Conservation (phyloP, 2,113 vertebrate species). For the Dendropsophus ebraccatus region DNA sequence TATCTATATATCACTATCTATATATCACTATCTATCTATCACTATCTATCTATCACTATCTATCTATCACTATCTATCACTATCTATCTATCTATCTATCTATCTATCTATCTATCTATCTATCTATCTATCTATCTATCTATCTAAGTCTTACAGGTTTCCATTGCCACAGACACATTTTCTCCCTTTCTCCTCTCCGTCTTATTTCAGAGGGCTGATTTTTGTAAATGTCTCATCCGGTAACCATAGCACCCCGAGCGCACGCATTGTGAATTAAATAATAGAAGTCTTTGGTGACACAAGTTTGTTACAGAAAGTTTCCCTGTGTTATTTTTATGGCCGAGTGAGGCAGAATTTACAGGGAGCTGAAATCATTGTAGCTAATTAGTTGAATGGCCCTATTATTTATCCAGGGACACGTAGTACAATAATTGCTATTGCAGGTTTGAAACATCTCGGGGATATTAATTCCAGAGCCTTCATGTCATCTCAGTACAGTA, state of each 20-base stretch:
- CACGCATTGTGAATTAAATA: slow-evolving; percentile 66
- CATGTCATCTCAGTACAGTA: slow-evolving; percentile 87
- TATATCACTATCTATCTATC: too few relatives aligned
- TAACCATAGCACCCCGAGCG: slow-evolving; percentile 45
- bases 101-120: too few relatives aligned
- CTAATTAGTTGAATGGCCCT: slow-evolving; percentile 87
- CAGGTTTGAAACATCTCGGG: slow-evolving; percentile 84
- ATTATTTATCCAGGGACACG: slow-evolving; percentile 87
- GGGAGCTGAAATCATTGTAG: slow-evolving; percentile 82
- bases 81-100: too few relatives aligned
- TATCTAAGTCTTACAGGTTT: too few relatives aligned
- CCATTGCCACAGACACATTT: too few relatives aligned
- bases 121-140: too few relatives aligned
- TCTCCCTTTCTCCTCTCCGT: neutral
- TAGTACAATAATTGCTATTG: slow-evolving; percentile 88
- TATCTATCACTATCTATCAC: too few relatives aligned
- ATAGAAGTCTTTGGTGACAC: slow-evolving; percentile 66
- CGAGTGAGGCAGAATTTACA: slow-evolving; percentile 79
- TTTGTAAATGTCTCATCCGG: slow-evolving; percentile 20
- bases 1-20: too few relatives aligned
- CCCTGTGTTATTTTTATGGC: slow-evolving; percentile 77
- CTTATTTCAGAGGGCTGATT: neutral
- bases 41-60: too few relatives aligned
- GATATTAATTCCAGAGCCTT: slow-evolving; percentile 88
- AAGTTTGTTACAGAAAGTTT: slow-evolving; percentile 80